Base-by-base conservation (phyloP, 2,113 vertebrate species). In the Tachycineta bicolor region DNA sequence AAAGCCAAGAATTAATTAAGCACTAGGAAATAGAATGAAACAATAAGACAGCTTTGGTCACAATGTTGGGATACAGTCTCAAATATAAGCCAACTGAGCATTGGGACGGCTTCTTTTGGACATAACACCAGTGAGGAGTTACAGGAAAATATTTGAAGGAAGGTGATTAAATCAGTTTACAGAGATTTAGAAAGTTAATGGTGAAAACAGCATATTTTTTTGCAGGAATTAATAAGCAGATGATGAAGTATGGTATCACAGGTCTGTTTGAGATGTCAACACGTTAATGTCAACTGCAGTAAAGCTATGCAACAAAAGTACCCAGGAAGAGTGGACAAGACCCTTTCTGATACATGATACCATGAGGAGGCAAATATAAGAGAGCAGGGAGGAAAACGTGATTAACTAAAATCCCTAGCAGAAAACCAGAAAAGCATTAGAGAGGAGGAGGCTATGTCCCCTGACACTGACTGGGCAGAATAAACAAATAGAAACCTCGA, bases 21-120 rank as follows among this genome's bases (percentile, higher is more conserved):
- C 31, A 26, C 55, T 79, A 55, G 26, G 71, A 92, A 85, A 12
- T 3, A 25, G 13, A 79, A 24, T 0, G 19, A 79, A 93, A 55
- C 13, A 33, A 31, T 1, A 22, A 10, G 23, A 59, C 26, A 67
- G n/a, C 10, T 44, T 10, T 16, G 11, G 6, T 37, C 52, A 55
- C 25, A 67, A 31, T 7, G 22, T 6, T 69, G 24, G 14, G 64
- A 62, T 65, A 5, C 9, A 52, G 22, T 19, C 37, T 81, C n/a
- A 73, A 87, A 28, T 17, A 31, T 1, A 64, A 69, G 29, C 12
- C 46, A 26, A 3, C 4, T 28, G 47, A 71, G 56, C 22, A 44
- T 0, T 65, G 19, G 25, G 29, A 29, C 0, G 0, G 31, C 14
- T 84, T 69, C 46, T 62, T 83, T 60, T 69, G n/a, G 16, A 28